Evolutionary conservation across 2,113 vertebrate species (phyloP).

Genomic region (Pomatorhinus ruficollis): DNA sequence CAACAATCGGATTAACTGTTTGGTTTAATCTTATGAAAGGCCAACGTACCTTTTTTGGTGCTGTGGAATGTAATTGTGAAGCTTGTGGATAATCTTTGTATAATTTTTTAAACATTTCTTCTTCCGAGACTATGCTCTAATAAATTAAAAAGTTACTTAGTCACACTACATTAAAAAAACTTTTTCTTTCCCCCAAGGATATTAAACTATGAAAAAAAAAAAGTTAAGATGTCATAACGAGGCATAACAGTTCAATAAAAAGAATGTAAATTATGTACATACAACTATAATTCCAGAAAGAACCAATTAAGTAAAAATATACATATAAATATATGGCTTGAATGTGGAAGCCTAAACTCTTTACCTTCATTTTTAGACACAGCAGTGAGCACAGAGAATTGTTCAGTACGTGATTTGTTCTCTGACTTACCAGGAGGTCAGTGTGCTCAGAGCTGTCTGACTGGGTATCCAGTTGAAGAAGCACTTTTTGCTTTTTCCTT

Average conservation of each 20-base stretch:
- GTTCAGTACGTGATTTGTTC: not conserved
- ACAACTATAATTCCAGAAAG: not conserved
- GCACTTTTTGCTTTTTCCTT: constrained; percentile 76
- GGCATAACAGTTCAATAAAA: not conserved
- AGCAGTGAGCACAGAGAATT: not conserved
- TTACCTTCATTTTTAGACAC: not conserved
- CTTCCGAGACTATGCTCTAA: constrained; percentile 75
- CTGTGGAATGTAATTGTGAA: constrained; percentile 19
- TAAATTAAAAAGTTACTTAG: constrained; percentile 5
- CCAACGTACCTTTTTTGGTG: constrained; percentile 72
- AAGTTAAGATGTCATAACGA: not conserved
- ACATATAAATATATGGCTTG: not conserved
- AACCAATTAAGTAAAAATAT: not conserved
- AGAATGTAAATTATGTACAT: not conserved
- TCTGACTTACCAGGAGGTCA: constrained; percentile 84
- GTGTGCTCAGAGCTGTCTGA: constrained; percentile 88
- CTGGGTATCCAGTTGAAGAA: constrained; percentile 81
- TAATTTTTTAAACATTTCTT: constrained; percentile 66
- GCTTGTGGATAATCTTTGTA: constrained; percentile 49
- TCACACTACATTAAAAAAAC: not conserved
- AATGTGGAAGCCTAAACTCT: not conserved
- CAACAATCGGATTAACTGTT: not conserved
- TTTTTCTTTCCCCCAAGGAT: not conserved
- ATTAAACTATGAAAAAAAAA: not conserved
- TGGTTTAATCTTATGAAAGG: not conserved